These are phyloP conservation scores for Bubo bubo DNA, from an alignment of 2,113 vertebrate species.

Conservation along the genomic window DNA sequence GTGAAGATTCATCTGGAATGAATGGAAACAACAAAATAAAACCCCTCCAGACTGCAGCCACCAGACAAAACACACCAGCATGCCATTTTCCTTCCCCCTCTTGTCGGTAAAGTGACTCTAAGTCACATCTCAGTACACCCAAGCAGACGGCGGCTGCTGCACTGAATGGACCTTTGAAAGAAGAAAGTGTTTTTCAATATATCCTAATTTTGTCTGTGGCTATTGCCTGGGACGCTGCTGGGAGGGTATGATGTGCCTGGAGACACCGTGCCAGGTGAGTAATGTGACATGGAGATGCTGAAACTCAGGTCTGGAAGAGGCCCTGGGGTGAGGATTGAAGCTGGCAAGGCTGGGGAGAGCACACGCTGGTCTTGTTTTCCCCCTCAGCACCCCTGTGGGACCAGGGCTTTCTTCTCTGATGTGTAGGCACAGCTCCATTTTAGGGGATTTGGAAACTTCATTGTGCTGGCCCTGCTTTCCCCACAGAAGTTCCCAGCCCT, in stretches of 20 bases:
- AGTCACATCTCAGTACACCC: background rate
- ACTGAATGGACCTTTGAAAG: background rate
- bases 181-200: background rate
- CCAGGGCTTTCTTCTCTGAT: background rate
- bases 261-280: accelerated
- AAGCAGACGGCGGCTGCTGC: background rate
- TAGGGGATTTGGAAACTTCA: background rate
- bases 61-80: background rate
- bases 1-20: background rate
- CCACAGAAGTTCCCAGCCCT: background rate
- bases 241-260: background rate
- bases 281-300: background rate
- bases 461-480: background rate
- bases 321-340: background rate
- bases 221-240: background rate
- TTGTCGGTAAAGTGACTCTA: background rate
- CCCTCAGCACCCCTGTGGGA: background rate
- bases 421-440: background rate
- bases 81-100: background rate
- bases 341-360: background rate
- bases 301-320: background rate
- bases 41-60: accelerated
- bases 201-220: background rate
- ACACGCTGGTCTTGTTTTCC: accelerated
- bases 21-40: background rate